Conservation (phyloP, 2,888 invertebrate genomes). For the Rhyacophila evoluta region DNA sequence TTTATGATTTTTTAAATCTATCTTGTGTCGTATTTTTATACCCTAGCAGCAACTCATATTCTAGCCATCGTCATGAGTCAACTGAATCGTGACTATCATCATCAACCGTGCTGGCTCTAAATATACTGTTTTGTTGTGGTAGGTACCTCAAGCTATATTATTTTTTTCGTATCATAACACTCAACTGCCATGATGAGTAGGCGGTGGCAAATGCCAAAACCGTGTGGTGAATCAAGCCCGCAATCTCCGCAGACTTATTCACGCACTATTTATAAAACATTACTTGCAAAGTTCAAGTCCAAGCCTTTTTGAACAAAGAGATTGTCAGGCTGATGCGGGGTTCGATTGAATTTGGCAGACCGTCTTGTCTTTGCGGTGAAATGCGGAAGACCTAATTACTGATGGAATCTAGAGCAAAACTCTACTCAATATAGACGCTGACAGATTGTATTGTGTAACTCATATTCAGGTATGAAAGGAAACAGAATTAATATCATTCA, state of each 20-base stretch:
- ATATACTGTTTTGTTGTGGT: background rate
- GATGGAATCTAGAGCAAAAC: slow-evolving; percentile 1
- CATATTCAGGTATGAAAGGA: background rate
- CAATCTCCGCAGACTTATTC: slow-evolving; percentile 16
- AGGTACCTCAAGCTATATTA: background rate
- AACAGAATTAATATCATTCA: too few relatives aligned
- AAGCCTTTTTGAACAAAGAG: slow-evolving; percentile 3
- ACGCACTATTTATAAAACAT: background rate
- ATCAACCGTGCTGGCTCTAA: background rate
- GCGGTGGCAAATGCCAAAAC: background rate
- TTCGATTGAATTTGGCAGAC: slow-evolving; percentile 11
- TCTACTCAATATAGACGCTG: background rate
- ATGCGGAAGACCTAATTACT: slow-evolving; percentile 13
- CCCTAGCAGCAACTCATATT: too few relatives aligned
- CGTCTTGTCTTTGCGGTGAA: background rate
- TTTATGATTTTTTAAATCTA: too few relatives aligned
- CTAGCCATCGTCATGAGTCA: background rate
- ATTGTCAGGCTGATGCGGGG: background rate
- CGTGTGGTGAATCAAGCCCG: slow-evolving; percentile 1
- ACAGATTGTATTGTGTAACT: background rate
- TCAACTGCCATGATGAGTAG: background rate
- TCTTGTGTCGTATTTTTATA: too few relatives aligned
- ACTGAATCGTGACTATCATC: background rate
- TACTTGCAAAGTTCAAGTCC: slow-evolving; percentile 15
- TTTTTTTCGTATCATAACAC: background rate